Evolutionary conservation across 2,797 vertebrate genomes (phyloP).

Genomic region (Gallinago nigripennis): DNA sequence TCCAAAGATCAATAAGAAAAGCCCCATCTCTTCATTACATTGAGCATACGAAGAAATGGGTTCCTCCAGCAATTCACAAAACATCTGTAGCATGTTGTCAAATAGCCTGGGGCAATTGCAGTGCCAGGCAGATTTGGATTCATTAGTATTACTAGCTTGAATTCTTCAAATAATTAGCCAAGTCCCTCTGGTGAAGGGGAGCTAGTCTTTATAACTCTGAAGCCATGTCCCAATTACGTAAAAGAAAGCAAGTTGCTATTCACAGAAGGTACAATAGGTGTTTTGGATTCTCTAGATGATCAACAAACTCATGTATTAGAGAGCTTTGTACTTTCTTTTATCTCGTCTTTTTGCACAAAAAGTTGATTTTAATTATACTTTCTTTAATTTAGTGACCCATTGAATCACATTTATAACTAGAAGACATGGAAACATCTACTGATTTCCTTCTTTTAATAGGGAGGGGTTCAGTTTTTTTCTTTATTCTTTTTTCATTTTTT

Average conservation of each 20-base stretch:
- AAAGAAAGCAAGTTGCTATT: not conserved
- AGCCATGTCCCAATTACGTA: not conserved
- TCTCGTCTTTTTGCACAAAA: not conserved
- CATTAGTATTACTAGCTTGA: slow-evolving; percentile 21
- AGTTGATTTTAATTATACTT: not conserved
- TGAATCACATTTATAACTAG: not conserved
- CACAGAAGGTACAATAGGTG: not conserved
- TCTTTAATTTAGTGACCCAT: not conserved
- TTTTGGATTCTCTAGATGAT: not conserved
- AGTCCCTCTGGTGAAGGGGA: not conserved
- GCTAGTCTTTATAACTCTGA: not conserved
- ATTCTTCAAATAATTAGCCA: slow-evolving; percentile 17
- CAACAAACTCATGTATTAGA: not conserved
- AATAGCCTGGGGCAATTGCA: slow-evolving; percentile 4
- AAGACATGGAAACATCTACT: not conserved
- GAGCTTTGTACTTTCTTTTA: not conserved
- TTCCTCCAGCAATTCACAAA: slow-evolving; percentile 9
- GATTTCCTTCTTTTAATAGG: not conserved
- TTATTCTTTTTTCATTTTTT: not conserved
- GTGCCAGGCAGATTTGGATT: slow-evolving; percentile 3
- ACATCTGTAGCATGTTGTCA: slow-evolving; percentile 18
- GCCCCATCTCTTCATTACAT: not conserved
- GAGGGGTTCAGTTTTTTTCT: rapidly evolving
- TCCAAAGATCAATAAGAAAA: not conserved
- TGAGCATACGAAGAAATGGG: not conserved